Conservation (phyloP, 2,797 vertebrate genomes). For the Synanceia verrucosa region DNA sequence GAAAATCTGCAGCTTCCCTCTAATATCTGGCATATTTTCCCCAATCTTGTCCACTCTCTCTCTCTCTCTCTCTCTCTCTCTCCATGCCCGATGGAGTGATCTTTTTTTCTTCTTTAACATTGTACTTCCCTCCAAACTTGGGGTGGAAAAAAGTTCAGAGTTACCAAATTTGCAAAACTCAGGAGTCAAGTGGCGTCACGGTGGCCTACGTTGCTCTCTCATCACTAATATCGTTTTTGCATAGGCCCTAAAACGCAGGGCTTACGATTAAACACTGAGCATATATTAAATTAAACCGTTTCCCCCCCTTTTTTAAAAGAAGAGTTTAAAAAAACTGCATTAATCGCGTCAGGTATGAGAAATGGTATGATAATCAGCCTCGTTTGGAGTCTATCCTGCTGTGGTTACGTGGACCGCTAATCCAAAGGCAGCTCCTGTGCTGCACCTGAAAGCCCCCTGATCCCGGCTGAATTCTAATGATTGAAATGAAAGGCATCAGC, state of each 20-base stretch:
- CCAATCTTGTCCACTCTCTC: not conserved
- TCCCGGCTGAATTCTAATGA: conserved; percentile 73
- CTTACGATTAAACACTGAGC: conserved; percentile 73
- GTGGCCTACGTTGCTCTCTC: conserved; percentile 40
- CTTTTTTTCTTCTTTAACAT: not conserved
- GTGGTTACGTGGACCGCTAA: conserved; percentile 59
- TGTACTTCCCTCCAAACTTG: conserved; percentile 3
- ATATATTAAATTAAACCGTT: conserved; percentile 79
- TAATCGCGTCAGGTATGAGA: conserved; percentile 72
- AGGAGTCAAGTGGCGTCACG: conserved; percentile 3
- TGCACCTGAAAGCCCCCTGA: conserved; percentile 76
- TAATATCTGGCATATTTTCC: not conserved
- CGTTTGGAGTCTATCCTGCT: conserved; percentile 60
- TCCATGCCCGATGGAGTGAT: not conserved
- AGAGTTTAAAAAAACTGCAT: conserved; percentile 64
- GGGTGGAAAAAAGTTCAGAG: conserved; percentile 16
- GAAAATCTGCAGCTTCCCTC: not conserved
- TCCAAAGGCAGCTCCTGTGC: conserved; percentile 65
- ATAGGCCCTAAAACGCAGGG: conserved; percentile 48
- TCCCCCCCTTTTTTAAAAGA: conserved; percentile 20
- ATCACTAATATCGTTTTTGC: conserved; percentile 53
- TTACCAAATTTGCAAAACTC: conserved; percentile 39
- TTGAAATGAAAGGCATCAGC: conserved; percentile 72
- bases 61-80: too few relatives aligned
- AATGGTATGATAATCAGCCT: conserved; percentile 71